phyloP scores from a whole-genome alignment of 2,888 invertebrate species.

The Asteroscopus sphinx region DNA sequence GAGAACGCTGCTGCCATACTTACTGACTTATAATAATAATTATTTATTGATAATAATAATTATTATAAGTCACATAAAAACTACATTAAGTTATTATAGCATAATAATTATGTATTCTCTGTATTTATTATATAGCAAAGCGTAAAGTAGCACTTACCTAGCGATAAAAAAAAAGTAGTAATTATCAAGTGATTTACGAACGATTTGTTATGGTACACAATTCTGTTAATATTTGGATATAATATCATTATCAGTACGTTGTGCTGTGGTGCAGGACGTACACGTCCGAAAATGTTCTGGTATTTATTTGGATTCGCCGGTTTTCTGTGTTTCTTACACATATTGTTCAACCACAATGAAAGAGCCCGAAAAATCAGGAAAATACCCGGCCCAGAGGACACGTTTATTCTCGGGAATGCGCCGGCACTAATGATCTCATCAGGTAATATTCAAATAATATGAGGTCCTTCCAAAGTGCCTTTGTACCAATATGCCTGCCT shows the following conservation, averaged over 20 bases:
- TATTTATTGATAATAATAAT: too few relatives aligned
- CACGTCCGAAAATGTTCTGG: conserved; percentile 56
- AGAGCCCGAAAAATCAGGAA: conserved; percentile 63
- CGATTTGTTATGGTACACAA: background rate
- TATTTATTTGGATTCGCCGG: conserved; percentile 49
- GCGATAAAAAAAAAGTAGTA: background rate
- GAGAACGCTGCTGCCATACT: too few relatives aligned
- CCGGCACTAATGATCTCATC: conserved; percentile 55
- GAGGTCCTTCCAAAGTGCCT: too few relatives aligned
- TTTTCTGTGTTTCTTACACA: conserved; percentile 60
- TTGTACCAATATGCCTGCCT: too few relatives aligned
- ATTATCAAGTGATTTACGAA: conserved; percentile 11
- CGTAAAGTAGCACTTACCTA: background rate
- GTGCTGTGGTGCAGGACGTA: conserved; percentile 1
- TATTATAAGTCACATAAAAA: too few relatives aligned
- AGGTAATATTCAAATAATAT: conserved; percentile 59
- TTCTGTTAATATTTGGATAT: background rate
- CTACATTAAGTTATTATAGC: too few relatives aligned
- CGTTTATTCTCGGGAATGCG: conserved; percentile 66
- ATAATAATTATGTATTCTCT: background rate
- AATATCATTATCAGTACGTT: conserved; percentile 23
- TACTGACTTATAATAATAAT: too few relatives aligned
- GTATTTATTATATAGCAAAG: background rate
- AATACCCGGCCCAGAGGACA: conserved; percentile 66
- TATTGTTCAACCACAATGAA: conserved; percentile 65